These are phyloP conservation scores for Entelurus aequoreus DNA, from an alignment of 2,113 vertebrate genomes.

Conservation along the genomic window DNA sequence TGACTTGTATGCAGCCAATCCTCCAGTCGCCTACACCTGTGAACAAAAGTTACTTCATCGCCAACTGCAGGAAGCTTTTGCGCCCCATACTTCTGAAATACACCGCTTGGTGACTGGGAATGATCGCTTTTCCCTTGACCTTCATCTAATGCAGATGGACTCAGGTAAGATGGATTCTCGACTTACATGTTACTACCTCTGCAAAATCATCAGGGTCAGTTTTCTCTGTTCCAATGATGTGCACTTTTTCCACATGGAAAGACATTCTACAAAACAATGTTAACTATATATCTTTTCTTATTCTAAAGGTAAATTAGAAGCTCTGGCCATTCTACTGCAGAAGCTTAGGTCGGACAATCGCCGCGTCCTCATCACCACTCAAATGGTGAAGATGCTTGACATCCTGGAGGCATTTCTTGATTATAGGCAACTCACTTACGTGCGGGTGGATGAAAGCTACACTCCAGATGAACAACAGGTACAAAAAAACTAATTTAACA, in stretches of 20 bases:
- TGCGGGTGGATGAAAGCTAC: slow-evolving; percentile 90
- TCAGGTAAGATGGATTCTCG: slow-evolving; percentile 74
- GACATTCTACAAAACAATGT: neutral
- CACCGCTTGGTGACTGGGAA: slow-evolving; percentile 61
- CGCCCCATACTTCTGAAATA: slow-evolving; percentile 73
- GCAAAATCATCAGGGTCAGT: neutral
- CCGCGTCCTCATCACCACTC: slow-evolving; percentile 87
- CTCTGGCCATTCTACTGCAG: slow-evolving; percentile 86
- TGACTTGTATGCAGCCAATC: slow-evolving; percentile 77
- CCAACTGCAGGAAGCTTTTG: slow-evolving; percentile 66
- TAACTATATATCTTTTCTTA: slow-evolving; percentile 6
- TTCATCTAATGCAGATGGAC: slow-evolving; percentile 87
- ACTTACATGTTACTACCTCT: neutral
- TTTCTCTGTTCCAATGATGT: neutral
- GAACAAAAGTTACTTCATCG: slow-evolving; percentile 72
- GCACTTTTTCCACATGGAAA: neutral
- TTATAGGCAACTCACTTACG: slow-evolving; percentile 83
- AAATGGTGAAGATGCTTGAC: slow-evolving; percentile 82
- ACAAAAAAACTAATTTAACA: neutral
- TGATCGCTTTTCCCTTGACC: slow-evolving; percentile 78
- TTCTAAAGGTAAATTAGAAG: slow-evolving; percentile 87
- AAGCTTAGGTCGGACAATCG: slow-evolving; percentile 86
- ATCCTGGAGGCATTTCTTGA: slow-evolving; percentile 82
- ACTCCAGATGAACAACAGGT: slow-evolving; percentile 86
- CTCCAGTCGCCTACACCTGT: slow-evolving; percentile 75